Evolutionary conservation across 2,113 vertebrate species (phyloP).

Genomic region (Chionis minor): DNA sequence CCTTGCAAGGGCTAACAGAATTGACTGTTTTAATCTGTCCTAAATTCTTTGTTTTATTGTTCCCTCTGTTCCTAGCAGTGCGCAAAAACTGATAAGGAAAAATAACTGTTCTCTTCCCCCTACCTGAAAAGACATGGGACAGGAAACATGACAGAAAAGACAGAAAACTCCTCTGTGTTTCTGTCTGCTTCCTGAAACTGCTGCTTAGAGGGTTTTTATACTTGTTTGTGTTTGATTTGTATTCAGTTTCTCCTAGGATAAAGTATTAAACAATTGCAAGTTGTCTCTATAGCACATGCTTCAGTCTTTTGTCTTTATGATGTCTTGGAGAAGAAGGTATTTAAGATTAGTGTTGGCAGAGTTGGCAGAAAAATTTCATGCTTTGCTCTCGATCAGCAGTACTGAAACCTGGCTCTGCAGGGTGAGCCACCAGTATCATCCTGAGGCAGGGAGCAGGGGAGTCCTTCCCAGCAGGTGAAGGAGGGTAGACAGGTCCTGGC

Average conservation of each 20-base stretch:
- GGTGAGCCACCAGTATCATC: neutral
- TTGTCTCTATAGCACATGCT: neutral
- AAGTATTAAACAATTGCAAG: neutral
- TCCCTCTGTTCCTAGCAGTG: neutral
- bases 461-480: neutral
- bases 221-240: neutral
- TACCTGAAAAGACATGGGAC: neutral
- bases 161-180: neutral
- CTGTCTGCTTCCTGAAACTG: neutral
- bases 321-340: neutral
- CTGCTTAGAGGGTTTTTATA: neutral
- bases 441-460: neutral
- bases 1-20: neutral
- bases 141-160: neutral
- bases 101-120: neutral
- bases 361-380: neutral
- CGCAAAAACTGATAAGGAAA: neutral
- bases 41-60: neutral
- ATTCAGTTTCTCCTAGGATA: neutral
- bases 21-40: neutral
- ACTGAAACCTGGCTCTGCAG: neutral
- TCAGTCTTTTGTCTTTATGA: neutral
- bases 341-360: neutral
- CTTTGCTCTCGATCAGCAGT: rapidly evolving
- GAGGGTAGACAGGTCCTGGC: neutral